Conservation (phyloP, 2,113 vertebrate genomes). For the Ginglymostoma cirratum region DNA sequence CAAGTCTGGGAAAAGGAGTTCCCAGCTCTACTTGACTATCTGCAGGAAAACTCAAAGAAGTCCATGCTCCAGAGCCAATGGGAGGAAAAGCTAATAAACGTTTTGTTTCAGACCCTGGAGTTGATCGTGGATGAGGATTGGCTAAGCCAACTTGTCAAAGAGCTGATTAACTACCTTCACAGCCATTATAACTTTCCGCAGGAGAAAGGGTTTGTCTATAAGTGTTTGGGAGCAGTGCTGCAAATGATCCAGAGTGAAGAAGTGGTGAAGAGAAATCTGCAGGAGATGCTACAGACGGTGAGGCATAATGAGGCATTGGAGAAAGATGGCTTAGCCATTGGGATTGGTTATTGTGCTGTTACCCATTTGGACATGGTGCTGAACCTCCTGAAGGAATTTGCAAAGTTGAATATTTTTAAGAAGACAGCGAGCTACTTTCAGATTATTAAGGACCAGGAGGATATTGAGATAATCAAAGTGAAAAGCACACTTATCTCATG, state of each 20-base stretch:
- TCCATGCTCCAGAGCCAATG: background rate
- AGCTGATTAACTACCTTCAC: slow-evolving; percentile 72
- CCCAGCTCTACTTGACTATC: slow-evolving; percentile 52
- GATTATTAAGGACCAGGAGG: slow-evolving; percentile 68
- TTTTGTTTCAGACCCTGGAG: background rate
- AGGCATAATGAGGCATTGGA: slow-evolving; percentile 71
- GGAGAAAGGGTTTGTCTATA: slow-evolving; percentile 87
- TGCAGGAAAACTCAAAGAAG: slow-evolving; percentile 42
- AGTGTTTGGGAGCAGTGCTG: slow-evolving; percentile 68
- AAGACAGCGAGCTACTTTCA: slow-evolving; percentile 30
- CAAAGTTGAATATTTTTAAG: slow-evolving; percentile 25
- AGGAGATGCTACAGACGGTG: slow-evolving; percentile 70
- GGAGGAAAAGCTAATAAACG: slow-evolving; percentile 52
- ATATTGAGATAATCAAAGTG: slow-evolving; percentile 74
- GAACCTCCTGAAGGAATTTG: slow-evolving; percentile 76
- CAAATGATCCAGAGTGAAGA: slow-evolving; percentile 67
- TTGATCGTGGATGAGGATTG: slow-evolving; percentile 41
- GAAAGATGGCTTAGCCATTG: slow-evolving; percentile 74
- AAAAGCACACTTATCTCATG: slow-evolving; percentile 79
- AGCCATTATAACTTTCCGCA: slow-evolving; percentile 58
- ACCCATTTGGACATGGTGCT: slow-evolving; percentile 76
- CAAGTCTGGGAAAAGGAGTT: slow-evolving; percentile 62
- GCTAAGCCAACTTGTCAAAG: slow-evolving; percentile 62
- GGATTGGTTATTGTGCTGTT: slow-evolving; percentile 74
- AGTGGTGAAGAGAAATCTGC: slow-evolving; percentile 67